Evolutionary conservation across 2,113 vertebrate genomes (phyloP), one percentile per base, ranked within the genome.

Genomic region (Scophthalmus maximus): DNA sequence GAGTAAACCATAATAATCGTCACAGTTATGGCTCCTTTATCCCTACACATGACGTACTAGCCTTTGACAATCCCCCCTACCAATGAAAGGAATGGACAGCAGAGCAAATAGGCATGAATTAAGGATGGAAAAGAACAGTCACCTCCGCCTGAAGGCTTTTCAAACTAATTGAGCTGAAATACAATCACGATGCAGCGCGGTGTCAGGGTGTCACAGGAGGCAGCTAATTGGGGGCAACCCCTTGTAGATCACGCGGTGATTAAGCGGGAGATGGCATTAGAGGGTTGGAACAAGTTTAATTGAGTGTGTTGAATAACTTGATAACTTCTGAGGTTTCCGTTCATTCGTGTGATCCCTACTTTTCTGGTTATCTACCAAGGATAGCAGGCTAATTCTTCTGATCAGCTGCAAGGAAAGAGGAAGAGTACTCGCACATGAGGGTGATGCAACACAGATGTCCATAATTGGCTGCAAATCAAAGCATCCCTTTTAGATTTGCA

Each of bases 181-280:
- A 73, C 79, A 86, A 76, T 86, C 59, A 71, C 18, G 11, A 46
- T 29, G 69, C 30, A 1, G 59, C 52, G 8, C 5, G 12, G 26
- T 73, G 81, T 89, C 85, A 82, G 56, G 57, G 56, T 87, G 86
- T 89, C 85, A 84, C 82, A 40, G 56, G 61, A 81, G 80, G 40
- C 70, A 65, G 36, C 73, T 87, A 89, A 90, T 88, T 89, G 85
- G 81, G 85, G 82, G 78, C 83, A 79, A 77, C 74, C 73, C 78
- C 73, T 49, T 34, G 15, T 64, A 73, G 57, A 32, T 56, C 66
- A 27, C 1, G 10, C 17, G 40, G 63, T 73, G 76, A 90, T 89
- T 86, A 84, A 63, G 65, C 58, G 46, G 34, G n/a, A 81, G 62
- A 81, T 25, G 27, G 53, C 65, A 55, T 84, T 85, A 69, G 51